Conservation (phyloP, 2,113 vertebrate species). For the Carassius gibelio region DNA sequence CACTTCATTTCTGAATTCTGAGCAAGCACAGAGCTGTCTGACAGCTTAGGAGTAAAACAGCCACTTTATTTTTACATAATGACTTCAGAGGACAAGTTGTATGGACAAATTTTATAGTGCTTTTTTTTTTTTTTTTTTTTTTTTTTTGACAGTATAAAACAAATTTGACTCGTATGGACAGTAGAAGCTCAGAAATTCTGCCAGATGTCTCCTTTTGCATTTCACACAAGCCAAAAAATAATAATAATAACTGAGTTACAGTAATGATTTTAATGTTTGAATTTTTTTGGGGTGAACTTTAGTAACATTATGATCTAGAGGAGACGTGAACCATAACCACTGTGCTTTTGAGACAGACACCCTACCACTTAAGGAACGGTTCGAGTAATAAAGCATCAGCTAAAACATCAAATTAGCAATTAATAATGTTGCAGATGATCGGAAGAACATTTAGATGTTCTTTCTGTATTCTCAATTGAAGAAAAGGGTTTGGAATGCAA, state of each 20-base stretch:
- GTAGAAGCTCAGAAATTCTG: background rate
- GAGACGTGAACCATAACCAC: too few species aligned
- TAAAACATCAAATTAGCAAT: background rate
- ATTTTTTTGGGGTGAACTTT: too few species aligned
- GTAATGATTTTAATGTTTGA: too few species aligned
- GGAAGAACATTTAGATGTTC: background rate
- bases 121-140: too few species aligned
- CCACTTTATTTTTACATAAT: background rate
- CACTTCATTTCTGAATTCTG: background rate
- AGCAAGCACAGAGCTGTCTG: background rate
- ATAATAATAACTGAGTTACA: too few species aligned
- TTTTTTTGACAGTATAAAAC: background rate
- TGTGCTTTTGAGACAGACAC: too few species aligned
- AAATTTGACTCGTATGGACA: background rate
- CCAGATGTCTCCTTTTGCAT: background rate
- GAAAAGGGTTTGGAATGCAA: background rate
- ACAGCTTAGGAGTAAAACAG: background rate
- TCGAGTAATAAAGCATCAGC: background rate
- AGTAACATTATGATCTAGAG: too few species aligned
- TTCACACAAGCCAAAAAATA: background rate
- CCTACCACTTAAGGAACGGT: background rate
- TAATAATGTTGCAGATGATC: background rate
- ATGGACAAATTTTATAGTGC: too few species aligned
- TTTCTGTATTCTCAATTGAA: background rate
- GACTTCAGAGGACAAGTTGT: too few species aligned